Base-by-base conservation (phyloP, 2,113 vertebrate species). In the Stomatorhinus ivindoensis region DNA sequence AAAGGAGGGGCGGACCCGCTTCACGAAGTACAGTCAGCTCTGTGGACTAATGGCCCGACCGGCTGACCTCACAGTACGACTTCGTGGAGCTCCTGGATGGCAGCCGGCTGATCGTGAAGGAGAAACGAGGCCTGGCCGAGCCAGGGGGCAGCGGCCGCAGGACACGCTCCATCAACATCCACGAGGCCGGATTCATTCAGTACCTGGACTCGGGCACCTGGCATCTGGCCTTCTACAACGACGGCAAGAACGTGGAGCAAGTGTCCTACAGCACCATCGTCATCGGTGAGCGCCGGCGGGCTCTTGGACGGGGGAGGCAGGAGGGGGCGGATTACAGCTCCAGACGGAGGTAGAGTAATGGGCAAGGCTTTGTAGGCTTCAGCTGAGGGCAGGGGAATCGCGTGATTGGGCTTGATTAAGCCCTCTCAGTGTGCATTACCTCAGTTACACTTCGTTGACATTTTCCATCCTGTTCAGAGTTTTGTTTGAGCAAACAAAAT, bases 171-270 rank as follows among this genome's bases (percentile, higher is more conserved):
- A 92, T 99, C 89, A 99, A 95, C 39, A 93, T 99, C 35, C 97
- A 98, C 0, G 98, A 99, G 91, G 98, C 98, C 0, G 98, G 98
- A 86, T 99, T 99, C 90, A 98, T 99, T 93, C 98, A 98, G 92
- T 99, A 97, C 94, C 93, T 99, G 93, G 98, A 99, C 91, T 96
- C 97, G 0, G 98, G 98, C n/a, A 97, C 98, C 94, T 99, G 98
- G 98, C 98, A 99, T 89, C 93, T 99, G 95, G 98, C 98, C 7
- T 99, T 99, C 93, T 99, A 99, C 93, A 99, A 99, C 0, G 98
- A 99, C 21, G 98, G 98, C 35, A 98, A 97, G 91, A 98, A 96
- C 90, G 91, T 95, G 0, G 98, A 99, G 55, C 98, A 97, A 87
- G 97, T 99, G 91, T 98, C 97, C 73, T 99, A 98, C 92, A 99